A percentile compares a stretch with the other conserved stretches of the same genome.
Conservation (phyloP, 1,140 invertebrate genomes). For the Conopomorpha cramerella region DNA sequence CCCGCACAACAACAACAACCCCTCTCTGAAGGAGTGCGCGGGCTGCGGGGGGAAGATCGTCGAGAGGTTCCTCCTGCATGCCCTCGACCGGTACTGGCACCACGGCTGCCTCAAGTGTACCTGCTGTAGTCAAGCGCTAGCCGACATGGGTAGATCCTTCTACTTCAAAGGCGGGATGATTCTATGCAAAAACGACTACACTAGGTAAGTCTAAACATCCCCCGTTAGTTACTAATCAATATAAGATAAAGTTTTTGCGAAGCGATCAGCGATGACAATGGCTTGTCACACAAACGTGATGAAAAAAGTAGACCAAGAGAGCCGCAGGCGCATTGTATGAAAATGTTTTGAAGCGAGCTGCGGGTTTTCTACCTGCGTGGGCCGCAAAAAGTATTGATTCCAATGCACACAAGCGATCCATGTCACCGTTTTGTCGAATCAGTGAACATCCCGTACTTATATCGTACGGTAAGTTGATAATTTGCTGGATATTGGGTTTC, state of each 20-base stretch:
- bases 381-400: constrained; percentile 50
- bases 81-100: constrained; percentile 93
- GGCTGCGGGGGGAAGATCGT: constrained; percentile 80
- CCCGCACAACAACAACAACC: constrained; percentile 65
- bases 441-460: no score
- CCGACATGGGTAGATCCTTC: constrained; percentile 87
- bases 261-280: constrained; percentile 51
- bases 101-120: constrained; percentile 90
- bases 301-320: constrained; percentile 49
- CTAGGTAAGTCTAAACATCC: constrained; percentile 83
- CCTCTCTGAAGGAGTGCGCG: constrained; percentile 67
- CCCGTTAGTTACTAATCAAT: no score
- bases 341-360: constrained; percentile 38
- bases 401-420: no score
- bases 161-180: constrained; percentile 92
- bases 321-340: constrained; percentile 53
- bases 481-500: no score
- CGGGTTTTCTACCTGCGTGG: constrained; percentile 47
- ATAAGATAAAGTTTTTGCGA: constrained; percentile 39
- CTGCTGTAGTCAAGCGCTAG: constrained; percentile 82
- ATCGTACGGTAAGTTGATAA: no score
- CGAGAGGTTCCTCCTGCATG: constrained; percentile 85
- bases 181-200: constrained; percentile 91
- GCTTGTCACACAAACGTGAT: constrained; percentile 49
- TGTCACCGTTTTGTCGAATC: no score